Conservation (phyloP, 2,797 vertebrate genomes). For the Halcyon chelicuti region DNA sequence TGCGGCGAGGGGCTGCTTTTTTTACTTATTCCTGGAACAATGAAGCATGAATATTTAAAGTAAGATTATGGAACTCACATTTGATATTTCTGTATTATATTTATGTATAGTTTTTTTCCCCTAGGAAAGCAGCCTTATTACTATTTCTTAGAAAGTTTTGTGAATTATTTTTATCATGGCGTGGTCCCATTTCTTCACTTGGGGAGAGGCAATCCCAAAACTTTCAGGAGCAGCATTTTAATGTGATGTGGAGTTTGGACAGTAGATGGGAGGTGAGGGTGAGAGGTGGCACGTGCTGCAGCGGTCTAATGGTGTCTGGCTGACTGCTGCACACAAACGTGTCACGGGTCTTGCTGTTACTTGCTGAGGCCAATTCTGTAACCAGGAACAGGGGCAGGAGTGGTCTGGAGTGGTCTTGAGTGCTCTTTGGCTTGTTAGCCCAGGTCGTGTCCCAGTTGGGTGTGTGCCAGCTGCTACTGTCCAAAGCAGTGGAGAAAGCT, state of each 20-base stretch:
- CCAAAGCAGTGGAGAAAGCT: background rate
- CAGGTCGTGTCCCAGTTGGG: background rate
- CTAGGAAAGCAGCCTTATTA: background rate
- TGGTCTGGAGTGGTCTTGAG: background rate
- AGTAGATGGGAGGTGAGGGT: background rate
- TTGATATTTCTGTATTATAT: background rate
- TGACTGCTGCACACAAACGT: background rate
- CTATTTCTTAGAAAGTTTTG: background rate
- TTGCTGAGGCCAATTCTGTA: background rate
- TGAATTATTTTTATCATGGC: background rate
- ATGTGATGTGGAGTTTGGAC: background rate
- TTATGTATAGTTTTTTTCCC: background rate
- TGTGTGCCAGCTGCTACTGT: background rate
- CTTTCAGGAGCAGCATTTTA: background rate
- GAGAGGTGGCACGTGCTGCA: background rate
- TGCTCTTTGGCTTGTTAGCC: background rate
- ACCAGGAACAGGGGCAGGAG: background rate
- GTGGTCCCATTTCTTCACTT: background rate
- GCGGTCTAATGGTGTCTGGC: background rate
- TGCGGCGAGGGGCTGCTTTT: background rate
- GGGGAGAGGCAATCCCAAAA: background rate
- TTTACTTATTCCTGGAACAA: background rate
- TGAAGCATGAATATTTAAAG: background rate
- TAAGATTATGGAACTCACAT: background rate
- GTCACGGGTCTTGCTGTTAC: background rate